These are phyloP conservation scores for Sarcophaga carnaria DNA, from an alignment of 2,888 invertebrate species.

Conservation along the genomic window DNA sequence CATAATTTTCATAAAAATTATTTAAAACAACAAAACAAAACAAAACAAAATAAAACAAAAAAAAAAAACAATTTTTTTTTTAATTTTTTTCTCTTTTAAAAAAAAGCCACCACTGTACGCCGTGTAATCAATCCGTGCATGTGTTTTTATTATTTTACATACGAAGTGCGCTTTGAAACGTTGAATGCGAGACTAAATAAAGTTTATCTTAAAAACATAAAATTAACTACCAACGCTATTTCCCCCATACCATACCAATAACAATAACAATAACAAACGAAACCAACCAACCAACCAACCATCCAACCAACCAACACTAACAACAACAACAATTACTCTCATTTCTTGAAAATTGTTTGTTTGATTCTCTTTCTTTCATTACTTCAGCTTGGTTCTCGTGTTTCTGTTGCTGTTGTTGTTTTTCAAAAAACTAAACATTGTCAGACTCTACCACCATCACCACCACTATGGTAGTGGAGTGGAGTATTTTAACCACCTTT, in stretches of 20 bases:
- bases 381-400: not conserved
- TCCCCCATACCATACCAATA: conserved; percentile 43
- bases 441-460: conserved; percentile 30
- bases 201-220: conserved; percentile 68
- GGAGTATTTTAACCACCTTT: conserved; percentile 58
- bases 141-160: conserved; percentile 26
- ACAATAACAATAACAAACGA: not conserved
- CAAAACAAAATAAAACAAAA: too few relatives aligned
- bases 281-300: not conserved
- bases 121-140: conserved; percentile 50
- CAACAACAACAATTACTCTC: conserved; percentile 20
- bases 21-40: too few relatives aligned
- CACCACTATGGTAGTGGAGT: too few relatives aligned
- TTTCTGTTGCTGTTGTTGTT: not conserved
- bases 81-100: not conserved
- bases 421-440: conserved; percentile 1
- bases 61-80: not conserved
- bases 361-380: conserved; percentile 41
- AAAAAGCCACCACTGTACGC: conserved; percentile 21
- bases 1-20: not conserved
- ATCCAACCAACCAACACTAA: not conserved
- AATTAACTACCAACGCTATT: conserved; percentile 69
- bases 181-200: conserved; percentile 65
- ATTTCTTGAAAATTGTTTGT: conserved; percentile 27
- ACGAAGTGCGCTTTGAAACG: conserved; percentile 68